These are phyloP conservation scores for Mareca penelope DNA, from an alignment of 2,797 vertebrate species.

Conservation along the genomic window DNA sequence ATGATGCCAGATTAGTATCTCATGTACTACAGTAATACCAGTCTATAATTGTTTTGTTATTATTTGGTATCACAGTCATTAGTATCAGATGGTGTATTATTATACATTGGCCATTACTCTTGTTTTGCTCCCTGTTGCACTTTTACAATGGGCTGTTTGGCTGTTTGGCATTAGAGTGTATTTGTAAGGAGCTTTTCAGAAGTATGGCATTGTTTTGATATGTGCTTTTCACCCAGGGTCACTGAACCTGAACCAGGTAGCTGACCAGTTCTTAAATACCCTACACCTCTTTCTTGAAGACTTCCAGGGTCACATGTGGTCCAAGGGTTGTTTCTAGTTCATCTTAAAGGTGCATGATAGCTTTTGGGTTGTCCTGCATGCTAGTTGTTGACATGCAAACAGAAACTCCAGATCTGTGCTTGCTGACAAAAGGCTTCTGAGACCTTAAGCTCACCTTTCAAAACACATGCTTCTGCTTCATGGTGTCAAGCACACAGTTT, in stretches of 20 bases:
- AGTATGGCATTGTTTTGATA: not conserved
- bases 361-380: not conserved
- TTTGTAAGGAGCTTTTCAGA: not conserved
- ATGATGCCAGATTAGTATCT: not conserved
- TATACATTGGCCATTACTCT: not conserved
- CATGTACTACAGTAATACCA: not conserved
- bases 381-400: rapidly evolving
- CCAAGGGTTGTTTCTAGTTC: not conserved
- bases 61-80: not conserved
- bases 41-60: not conserved
- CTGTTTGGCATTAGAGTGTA: not conserved
- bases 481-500: not conserved
- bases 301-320: not conserved
- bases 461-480: not conserved
- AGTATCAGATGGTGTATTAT: not conserved
- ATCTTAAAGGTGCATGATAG: not conserved
- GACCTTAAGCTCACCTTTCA: not conserved
- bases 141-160: not conserved
- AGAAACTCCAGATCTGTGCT: not conserved
- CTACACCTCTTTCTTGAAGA: not conserved
- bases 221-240: not conserved
- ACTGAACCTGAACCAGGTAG: not conserved
- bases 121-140: not conserved
- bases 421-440: not conserved
- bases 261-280: not conserved